A percentile compares a stretch with the other conserved stretches of the same genome.
These are phyloP conservation scores for Maccullochella peelii DNA, from an alignment of 2,113 vertebrate genomes.

Conservation along the genomic window DNA sequence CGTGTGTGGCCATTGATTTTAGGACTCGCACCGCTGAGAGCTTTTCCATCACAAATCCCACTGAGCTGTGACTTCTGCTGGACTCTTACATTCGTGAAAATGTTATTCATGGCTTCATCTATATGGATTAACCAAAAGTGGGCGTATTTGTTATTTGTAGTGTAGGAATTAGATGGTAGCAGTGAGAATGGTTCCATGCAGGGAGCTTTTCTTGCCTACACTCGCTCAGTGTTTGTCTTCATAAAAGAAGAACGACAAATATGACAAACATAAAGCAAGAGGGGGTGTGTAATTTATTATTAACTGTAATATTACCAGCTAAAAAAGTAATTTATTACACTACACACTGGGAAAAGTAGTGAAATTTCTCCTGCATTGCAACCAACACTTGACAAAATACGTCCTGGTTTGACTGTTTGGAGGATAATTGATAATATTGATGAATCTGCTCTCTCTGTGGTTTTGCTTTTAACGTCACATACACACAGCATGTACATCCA, in stretches of 20 bases:
- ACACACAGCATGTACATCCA: slow-evolving; percentile 61
- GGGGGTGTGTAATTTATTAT: not conserved
- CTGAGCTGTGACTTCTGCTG: slow-evolving; percentile 16
- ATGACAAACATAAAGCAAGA: not conserved
- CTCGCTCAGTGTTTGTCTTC: not conserved
- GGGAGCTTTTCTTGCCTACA: not conserved
- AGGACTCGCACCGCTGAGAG: slow-evolving; percentile 17
- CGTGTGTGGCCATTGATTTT: slow-evolving; percentile 56
- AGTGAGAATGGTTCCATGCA: not conserved
- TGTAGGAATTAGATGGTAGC: not conserved
- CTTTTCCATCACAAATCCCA: slow-evolving; percentile 45
- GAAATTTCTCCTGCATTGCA: not conserved
- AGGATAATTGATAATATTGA: slow-evolving; percentile 72
- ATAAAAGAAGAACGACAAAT: slow-evolving; percentile 7
- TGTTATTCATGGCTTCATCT: not conserved
- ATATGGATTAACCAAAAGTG: not conserved
- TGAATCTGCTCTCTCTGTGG: slow-evolving; percentile 41
- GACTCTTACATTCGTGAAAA: slow-evolving; percentile 8
- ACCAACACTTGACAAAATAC: slow-evolving; percentile 27
- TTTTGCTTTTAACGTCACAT: slow-evolving; percentile 33
- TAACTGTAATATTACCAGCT: not conserved
- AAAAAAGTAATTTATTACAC: slow-evolving; percentile 5
- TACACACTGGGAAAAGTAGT: not conserved
- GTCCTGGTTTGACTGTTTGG: slow-evolving; percentile 24
- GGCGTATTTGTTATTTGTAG: not conserved